phyloP scores from a whole-genome alignment of 1,140 invertebrate species.

The Drosophila nebulosa region DNA sequence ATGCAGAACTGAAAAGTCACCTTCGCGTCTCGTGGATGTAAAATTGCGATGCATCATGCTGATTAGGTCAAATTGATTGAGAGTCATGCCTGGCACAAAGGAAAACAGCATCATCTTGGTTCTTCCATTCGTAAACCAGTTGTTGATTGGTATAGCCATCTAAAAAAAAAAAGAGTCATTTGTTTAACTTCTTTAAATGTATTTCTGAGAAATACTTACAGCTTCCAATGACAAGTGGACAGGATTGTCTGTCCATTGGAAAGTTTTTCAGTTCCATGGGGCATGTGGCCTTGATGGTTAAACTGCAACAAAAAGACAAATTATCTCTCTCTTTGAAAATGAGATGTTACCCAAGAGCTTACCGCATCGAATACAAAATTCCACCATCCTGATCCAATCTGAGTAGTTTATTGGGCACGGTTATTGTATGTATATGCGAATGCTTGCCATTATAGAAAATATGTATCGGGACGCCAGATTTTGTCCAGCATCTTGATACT shows the following conservation, averaged over 20 bases:
- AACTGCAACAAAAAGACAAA: slow-evolving; percentile 82
- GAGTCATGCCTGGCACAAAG: slow-evolving; percentile 93
- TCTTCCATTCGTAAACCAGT: slow-evolving; percentile 95
- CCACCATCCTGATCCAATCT: slow-evolving; percentile 93
- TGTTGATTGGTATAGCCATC: slow-evolving; percentile 95
- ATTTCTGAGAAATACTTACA: slow-evolving; percentile 88
- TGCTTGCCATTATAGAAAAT: slow-evolving; percentile 96
- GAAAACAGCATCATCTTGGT: slow-evolving; percentile 89
- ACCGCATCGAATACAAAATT: slow-evolving; percentile 97
- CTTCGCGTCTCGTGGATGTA: slow-evolving; percentile 89
- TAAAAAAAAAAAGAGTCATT: slow-evolving; percentile 75
- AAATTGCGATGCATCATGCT: slow-evolving; percentile 91
- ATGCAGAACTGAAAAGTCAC: slow-evolving; percentile 93
- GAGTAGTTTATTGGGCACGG: slow-evolving; percentile 96
- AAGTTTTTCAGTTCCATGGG: slow-evolving; percentile 98
- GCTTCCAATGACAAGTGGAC: slow-evolving; percentile 95
- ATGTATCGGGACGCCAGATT: slow-evolving; percentile 98
- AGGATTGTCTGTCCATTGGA: slow-evolving; percentile 97
- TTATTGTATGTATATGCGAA: slow-evolving; percentile 97
- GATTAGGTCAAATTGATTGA: slow-evolving; percentile 95
- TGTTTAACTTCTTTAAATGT: too few species aligned
- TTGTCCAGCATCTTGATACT: slow-evolving; percentile 95
- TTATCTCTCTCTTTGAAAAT: not conserved
- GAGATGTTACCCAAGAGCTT: slow-evolving; percentile 22
- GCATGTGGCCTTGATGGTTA: slow-evolving; percentile 98